Conservation (phyloP, 2,797 vertebrate species). For the Tamandua tetradactyla region DNA sequence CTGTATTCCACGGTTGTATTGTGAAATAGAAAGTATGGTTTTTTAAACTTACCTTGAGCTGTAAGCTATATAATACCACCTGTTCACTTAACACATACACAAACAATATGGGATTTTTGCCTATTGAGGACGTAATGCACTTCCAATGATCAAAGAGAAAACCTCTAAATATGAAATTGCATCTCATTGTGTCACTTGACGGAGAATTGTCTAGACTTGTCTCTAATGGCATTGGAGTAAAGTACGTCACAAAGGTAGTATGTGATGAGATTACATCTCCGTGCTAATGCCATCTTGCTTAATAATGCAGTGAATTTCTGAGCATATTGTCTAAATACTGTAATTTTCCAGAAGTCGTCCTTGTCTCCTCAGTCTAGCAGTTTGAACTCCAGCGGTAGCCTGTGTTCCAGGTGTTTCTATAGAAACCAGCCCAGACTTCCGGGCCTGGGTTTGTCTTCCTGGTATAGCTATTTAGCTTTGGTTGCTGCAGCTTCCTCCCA, state of each 20-base stretch:
- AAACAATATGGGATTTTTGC: accelerated
- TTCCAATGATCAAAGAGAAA: not conserved
- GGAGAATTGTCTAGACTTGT: not conserved
- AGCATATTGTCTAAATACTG: not conserved
- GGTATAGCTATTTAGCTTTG: not conserved
- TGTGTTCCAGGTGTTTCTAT: slow-evolving; percentile 64
- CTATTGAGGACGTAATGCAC: accelerated
- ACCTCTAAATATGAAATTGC: accelerated
- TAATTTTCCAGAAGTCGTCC: not conserved
- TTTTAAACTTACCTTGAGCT: not conserved
- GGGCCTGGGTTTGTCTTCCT: not conserved
- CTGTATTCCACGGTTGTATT: not conserved
- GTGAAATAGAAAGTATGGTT: not conserved
- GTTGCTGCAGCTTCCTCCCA: not conserved
- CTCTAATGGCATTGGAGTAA: not conserved
- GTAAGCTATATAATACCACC: accelerated
- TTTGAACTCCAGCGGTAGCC: slow-evolving; percentile 56
- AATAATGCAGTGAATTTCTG: not conserved
- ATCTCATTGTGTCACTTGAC: not conserved
- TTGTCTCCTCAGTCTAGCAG: slow-evolving; percentile 10
- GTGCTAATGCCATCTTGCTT: not conserved
- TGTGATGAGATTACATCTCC: not conserved
- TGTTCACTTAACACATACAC: not conserved
- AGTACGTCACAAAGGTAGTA: not conserved
- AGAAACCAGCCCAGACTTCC: slow-evolving; percentile 60